Percentiles rank a stretch among this genome's conserved stretches.
Conservation (phyloP, 2,113 vertebrate genomes). For the Phaetusa simplex region DNA sequence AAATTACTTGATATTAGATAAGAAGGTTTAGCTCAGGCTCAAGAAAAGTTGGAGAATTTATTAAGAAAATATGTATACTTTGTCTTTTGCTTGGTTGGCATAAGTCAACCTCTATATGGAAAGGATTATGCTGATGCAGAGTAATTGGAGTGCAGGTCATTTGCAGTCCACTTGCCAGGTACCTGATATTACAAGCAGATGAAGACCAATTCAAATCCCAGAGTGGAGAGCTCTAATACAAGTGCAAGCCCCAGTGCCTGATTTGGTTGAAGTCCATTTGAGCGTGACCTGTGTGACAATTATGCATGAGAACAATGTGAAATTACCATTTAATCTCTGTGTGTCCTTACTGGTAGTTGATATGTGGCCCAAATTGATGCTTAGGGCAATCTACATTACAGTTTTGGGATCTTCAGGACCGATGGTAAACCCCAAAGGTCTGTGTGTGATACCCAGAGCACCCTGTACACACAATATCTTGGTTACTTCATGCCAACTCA, state of each 20-base stretch:
- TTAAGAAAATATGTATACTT: constrained; percentile 17
- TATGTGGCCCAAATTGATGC: not conserved
- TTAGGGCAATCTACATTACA: not conserved
- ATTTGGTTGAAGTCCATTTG: not conserved
- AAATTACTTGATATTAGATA: constrained; percentile 54
- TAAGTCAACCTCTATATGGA: not conserved
- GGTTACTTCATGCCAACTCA: not conserved
- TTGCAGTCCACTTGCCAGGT: not conserved
- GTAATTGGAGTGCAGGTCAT: not conserved
- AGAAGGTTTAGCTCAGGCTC: constrained; percentile 54
- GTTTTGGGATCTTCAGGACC: not conserved
- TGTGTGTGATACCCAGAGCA: not conserved
- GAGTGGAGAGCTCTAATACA: not conserved
- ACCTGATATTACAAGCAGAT: not conserved
- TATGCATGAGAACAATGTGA: not conserved
- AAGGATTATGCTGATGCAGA: not conserved
- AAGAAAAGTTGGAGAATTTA: constrained; percentile 20
- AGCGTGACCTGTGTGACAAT: not conserved
- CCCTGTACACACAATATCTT: not conserved
- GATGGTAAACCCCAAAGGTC: not conserved
- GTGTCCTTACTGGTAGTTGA: not conserved
- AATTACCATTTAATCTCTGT: not conserved
- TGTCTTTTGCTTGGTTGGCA: not conserved
- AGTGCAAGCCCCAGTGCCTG: not conserved
- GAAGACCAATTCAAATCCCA: not conserved